Base-by-base conservation (phyloP, 1,140 invertebrate genomes). In the Calosoma granatense region DNA sequence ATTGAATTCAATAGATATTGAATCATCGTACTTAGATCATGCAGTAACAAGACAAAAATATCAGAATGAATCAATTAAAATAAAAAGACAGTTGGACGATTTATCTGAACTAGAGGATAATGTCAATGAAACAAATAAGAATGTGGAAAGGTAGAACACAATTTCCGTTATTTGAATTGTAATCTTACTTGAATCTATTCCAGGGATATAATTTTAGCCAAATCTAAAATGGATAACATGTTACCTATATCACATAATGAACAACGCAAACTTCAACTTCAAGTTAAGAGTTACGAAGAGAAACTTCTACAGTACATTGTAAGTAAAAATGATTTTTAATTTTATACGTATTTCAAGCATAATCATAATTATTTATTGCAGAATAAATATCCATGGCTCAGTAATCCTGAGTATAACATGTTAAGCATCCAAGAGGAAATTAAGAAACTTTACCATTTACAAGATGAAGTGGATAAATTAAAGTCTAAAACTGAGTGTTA, bases 301-400 rank as follows among this genome's bases (percentile, higher is more conserved):
- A 61, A 65, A 62, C 52, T 69, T 17, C 21, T 39, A 20, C 65
- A 68, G 59, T 59, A 65, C 47, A 63, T 66, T 57, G 66, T 68
- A 61, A 43, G 57, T 54, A 1, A 23, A 41, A n/a, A n/a, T n/a
- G n/a, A 21, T 43, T 20, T 52, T 56, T 43, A 36, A 30, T 1
- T 26, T 54, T 54, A 54, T 6, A 19, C 41, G 12, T 14, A 53
- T 55, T 53, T 39, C n/a, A 36, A 23, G 39, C 4, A 22, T 36
- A 6, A 41, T 39, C 41, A n/a, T 51, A 53, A 20, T 51, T 56
- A 39, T 58, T 23, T 12, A 11, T 63, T 63, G 15, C 52, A 68
- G 66, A 65, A 64, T 58, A 66, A 68, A 53, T 62, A 69, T 58
- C 65, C 65, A 1, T 69, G 66, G 65, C 55, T 69, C 36, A 66